These are phyloP conservation scores for Pantherophis vulpinus DNA, from an alignment of 2,797 vertebrate genomes.

Conservation along the genomic window DNA sequence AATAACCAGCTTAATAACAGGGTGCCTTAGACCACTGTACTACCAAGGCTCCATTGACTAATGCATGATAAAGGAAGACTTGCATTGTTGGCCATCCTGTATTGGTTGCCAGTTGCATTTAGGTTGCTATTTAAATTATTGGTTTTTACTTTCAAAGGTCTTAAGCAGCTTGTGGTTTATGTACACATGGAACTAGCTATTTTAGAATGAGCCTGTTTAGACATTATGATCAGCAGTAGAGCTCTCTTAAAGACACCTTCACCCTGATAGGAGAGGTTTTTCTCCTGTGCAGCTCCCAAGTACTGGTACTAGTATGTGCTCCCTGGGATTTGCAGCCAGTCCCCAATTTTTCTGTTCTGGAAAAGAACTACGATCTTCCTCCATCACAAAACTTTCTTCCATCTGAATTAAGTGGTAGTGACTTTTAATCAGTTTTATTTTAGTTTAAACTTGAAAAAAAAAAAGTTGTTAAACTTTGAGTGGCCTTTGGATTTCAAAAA, in stretches of 20 bases:
- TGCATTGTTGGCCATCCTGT: background rate
- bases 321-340: background rate
- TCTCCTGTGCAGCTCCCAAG: background rate
- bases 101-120: background rate
- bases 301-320: background rate
- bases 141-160: background rate
- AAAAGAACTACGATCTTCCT: background rate
- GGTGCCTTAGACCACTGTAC: no score
- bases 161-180: background rate
- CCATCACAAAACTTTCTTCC: background rate
- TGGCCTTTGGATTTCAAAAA: background rate
- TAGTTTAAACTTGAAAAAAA: background rate
- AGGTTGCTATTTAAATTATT: background rate
- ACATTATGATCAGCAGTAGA: background rate
- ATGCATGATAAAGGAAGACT: background rate
- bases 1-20: no score
- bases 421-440: background rate
- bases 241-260: background rate
- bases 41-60: background rate
- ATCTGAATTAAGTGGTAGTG: background rate
- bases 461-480: background rate
- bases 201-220: background rate
- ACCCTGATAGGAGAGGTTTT: background rate
- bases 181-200: background rate
- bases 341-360: background rate